A percentile compares a stretch with the other conserved stretches of the same genome.
Evolutionary conservation across 2,113 vertebrate species (phyloP).

Genomic region (Percopsis transmontana): DNA sequence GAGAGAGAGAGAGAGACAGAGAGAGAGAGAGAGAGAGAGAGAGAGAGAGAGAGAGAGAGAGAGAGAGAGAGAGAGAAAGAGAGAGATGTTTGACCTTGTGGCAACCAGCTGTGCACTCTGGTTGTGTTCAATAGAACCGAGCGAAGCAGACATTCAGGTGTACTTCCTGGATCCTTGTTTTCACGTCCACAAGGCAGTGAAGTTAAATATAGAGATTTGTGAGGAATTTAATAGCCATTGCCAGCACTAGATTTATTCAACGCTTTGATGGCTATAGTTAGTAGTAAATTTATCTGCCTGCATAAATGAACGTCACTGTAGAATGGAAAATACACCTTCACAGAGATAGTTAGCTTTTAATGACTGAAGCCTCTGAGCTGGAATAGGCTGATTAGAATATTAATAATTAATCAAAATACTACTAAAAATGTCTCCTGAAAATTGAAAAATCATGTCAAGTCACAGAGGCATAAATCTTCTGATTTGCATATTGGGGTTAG

Average conservation of each 20-base stretch:
- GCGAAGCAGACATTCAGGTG: not conserved
- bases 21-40: no score
- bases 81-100: no score
- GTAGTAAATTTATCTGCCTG: conserved; percentile 68
- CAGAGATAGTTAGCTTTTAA: conserved; percentile 59
- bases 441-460: conserved; percentile 59
- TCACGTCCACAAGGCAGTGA: conserved; percentile 6
- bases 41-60: not conserved
- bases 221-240: conserved; percentile 58
- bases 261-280: conserved; percentile 72
- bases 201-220: conserved; percentile 20
- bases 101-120: no score
- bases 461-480: conserved; percentile 59
- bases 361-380: conserved; percentile 52
- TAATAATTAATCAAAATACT: conserved; percentile 76
- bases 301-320: conserved; percentile 50
- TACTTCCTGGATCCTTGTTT: not conserved
- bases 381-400: conserved; percentile 71
- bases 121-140: not conserved
- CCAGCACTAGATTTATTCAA: conserved; percentile 60
- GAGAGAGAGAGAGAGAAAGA: not conserved
- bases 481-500: conserved; percentile 36
- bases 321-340: conserved; percentile 57
- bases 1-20: no score
- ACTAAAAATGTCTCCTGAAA: conserved; percentile 68